Conservation (phyloP, 92 coral and sea anemone genomes). For the Anthopleura xanthogrammica region DNA sequence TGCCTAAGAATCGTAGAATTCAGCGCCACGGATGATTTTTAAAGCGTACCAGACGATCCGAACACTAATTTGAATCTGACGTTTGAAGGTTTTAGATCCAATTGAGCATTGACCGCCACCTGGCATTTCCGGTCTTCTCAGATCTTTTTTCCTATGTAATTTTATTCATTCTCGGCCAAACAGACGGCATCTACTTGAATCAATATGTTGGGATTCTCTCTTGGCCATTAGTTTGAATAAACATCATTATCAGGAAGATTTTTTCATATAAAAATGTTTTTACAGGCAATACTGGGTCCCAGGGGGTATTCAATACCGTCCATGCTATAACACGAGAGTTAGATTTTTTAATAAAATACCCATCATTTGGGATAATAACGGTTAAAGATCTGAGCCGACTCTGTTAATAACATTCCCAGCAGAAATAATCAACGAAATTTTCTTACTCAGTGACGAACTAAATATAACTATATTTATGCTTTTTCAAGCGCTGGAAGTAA, state of each 20-base stretch:
- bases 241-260: neutral
- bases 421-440: neutral
- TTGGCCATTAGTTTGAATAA: neutral
- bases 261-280: constrained; percentile 8
- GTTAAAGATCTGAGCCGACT: neutral
- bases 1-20: neutral
- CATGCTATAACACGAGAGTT: neutral
- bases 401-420: neutral
- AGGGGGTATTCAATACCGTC: neutral
- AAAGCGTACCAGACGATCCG: constrained; percentile 13
- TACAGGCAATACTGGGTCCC: neutral
- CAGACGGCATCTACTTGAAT: neutral
- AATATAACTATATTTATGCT: too few species aligned
- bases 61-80: neutral
- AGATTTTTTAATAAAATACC: neutral
- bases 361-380: neutral
- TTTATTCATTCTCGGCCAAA: neutral
- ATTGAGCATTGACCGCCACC: constrained; percentile 17
- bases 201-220: neutral
- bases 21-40: neutral
- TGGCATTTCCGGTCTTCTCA: constrained; percentile 28
- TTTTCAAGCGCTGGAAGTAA: too few species aligned
- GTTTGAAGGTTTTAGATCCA: neutral
- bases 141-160: neutral
- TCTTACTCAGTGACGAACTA: too few species aligned